Base-by-base conservation (phyloP, 1,140 invertebrate species). In the Aphaenogaster ashmeadi region DNA sequence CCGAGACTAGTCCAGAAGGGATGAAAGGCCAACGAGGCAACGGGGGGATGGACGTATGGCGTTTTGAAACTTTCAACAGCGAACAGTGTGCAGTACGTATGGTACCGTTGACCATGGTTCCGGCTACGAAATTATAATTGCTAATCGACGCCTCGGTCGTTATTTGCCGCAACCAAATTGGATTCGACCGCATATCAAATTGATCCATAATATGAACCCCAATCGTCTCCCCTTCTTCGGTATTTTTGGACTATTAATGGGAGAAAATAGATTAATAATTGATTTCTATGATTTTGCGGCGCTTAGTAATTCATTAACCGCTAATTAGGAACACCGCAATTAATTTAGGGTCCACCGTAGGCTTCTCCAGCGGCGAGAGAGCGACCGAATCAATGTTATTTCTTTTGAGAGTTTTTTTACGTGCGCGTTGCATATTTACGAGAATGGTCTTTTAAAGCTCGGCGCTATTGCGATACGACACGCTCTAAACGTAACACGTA, bases 91-190 rank as follows among this genome's bases (percentile, higher is more conserved):
- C 38, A 47, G 54, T 38, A 84, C 36, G 50, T 41, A 50, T 47
- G 36, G 11, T 52, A 64, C 44, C 7, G 62, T 33, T 38, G 75
- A 74, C 56, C 18, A 54, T 36, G 21, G 21, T 87, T 38, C 27
- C 38, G 52, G 38, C 36, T 64, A n/a, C 75, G 44, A 58, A 85
- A 91, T 91, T 90, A 66, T 91, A 91, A 91, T 91, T 91, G 89
- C 89, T 90, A 90, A 91, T 91, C 86, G 54, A 66, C 36, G 60
- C 54, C 38, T 47, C 58, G 75, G 44, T 88, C 56, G 89, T 86
- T 88, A 79, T 88, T 81, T 80, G 21, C 79, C 44, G 36, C 11
- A 71, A n/a, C 69, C 11, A 71, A 87, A 90, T 90, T 88, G 72
- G 80, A 90, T 85, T 79, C 47, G 67, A 80, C 52, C 66, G 50